Conservation (phyloP, 1,140 invertebrate species). For the Pseudachorutes palmiensis region DNA sequence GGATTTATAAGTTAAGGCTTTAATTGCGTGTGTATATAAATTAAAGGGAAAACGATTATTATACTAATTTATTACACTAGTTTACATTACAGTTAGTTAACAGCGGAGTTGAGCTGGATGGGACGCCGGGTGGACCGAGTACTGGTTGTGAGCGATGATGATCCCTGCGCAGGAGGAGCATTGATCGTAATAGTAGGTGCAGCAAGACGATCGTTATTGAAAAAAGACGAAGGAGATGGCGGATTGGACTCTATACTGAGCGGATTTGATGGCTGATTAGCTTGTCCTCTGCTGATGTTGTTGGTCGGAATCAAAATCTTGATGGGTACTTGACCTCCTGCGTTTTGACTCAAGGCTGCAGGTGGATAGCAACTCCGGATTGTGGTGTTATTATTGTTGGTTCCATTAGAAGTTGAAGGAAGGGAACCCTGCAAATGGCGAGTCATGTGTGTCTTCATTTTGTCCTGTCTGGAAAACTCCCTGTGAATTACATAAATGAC, state of each 20-base stretch:
- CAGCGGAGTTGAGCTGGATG: background rate
- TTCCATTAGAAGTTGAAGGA: background rate
- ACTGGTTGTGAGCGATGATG: background rate
- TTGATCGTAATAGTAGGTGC: background rate
- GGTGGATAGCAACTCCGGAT: slow-evolving; percentile 15
- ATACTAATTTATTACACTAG: background rate
- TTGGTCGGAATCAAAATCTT: slow-evolving; percentile 17
- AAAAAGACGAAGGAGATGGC: background rate
- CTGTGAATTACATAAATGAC: background rate
- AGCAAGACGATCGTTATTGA: background rate
- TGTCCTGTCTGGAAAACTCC: slow-evolving; percentile 29
- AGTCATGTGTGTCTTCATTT: slow-evolving; percentile 29
- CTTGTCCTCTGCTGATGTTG: background rate
- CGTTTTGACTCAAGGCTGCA: slow-evolving; percentile 10
- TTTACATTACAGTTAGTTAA: background rate
- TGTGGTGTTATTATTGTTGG: slow-evolving; percentile 4
- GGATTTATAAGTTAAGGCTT: background rate
- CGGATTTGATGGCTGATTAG: background rate
- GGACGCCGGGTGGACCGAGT: background rate
- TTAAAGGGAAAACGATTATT: background rate
- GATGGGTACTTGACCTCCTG: slow-evolving; percentile 16
- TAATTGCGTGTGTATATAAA: background rate
- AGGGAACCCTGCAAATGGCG: slow-evolving; percentile 23
- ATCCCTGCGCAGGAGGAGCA: background rate
- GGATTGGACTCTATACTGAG: background rate